These are phyloP conservation scores for Acleris cristana DNA, from an alignment of 2,888 invertebrate species.

Conservation along the genomic window DNA sequence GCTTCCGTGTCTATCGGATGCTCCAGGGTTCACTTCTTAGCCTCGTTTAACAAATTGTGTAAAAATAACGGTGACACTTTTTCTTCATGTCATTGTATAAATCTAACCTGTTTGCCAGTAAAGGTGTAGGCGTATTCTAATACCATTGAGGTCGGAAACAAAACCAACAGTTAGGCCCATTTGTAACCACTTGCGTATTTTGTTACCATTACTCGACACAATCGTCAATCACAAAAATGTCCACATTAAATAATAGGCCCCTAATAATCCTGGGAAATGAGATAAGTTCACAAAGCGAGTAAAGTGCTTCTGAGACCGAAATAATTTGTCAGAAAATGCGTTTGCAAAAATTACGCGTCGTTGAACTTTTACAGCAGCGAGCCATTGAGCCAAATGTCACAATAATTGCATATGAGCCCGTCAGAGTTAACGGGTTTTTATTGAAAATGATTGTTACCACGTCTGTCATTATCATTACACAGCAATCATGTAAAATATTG, in stretches of 20 bases:
- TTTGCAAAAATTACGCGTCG: conserved; percentile 33
- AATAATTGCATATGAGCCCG: conserved; percentile 27
- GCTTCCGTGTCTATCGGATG: conserved; percentile 43
- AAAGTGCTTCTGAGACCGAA: conserved; percentile 10
- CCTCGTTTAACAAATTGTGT: conserved; percentile 14
- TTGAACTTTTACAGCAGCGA: conserved; percentile 30
- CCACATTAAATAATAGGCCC: background rate
- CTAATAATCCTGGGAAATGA: conserved; percentile 7
- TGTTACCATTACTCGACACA: background rate
- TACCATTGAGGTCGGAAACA: conserved; percentile 1
- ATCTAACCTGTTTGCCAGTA: conserved; percentile 10
- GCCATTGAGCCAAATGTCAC: conserved; percentile 34
- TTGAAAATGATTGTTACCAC: conserved; percentile 32
- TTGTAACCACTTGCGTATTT: background rate
- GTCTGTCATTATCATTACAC: conserved; percentile 29
- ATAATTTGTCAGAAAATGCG: conserved; percentile 10
- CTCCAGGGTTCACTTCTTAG: conserved; percentile 19
- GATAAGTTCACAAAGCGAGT: background rate
- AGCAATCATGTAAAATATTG: conserved; percentile 32
- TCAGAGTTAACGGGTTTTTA: conserved; percentile 34
- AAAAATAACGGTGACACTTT: conserved; percentile 22
- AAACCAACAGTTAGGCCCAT: background rate
- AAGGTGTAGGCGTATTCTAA: conserved; percentile 1
- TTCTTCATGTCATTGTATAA: conserved; percentile 15
- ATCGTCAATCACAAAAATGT: background rate